Evolutionary conservation across 2,888 invertebrate genomes (phyloP), one percentile per base, ranked within the genome.

Genomic region (Cerastis leucographa): DNA sequence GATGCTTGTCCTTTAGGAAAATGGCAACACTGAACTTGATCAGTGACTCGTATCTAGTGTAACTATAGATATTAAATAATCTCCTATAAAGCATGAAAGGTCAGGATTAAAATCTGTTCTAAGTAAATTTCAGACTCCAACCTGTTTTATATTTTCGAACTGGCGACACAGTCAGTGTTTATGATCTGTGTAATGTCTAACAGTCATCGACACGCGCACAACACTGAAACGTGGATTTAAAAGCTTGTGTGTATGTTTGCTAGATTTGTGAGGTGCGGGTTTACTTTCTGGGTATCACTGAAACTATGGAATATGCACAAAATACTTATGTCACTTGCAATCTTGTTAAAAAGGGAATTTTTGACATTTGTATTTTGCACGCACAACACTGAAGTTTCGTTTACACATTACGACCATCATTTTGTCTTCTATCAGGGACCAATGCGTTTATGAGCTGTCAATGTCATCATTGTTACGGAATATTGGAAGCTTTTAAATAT

Each of bases 221-320:
- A 87, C 83, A 86, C 85, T 74, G 76, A 84, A 76, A 82, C 87
- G 84, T 88, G 85, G 83, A 85, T 86, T 88, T 90, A 35, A 84
- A 84, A 87, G 91, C 90, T 91, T 92, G 91, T 92, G 91, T 92
- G 91, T 89, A 89, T 92, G 91, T 92, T 88, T 81, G 89, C 91
- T 92, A 92, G 88, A 85, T 80, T 74, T 84, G 85, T 88, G 81
- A 83, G 73, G 74, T 78, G 80, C 46, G 67, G 35, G 40, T 68
- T 64, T 83, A 40, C 59, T 75, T 29, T 77, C 56, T 71, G 71
- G 80, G 72, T 79, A 51, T 71, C 76, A 85, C 86, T 64, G 59
- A 62, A 72, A 54, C 35, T 61, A 64, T 51, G 51, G 4, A n/a
- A 64, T 51, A 59, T 42, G 74, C 74, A 78, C 74, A 84, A 84